Evolutionary conservation across 2,113 vertebrate genomes (phyloP).

Genomic region (Crotalus horridus): DNA sequence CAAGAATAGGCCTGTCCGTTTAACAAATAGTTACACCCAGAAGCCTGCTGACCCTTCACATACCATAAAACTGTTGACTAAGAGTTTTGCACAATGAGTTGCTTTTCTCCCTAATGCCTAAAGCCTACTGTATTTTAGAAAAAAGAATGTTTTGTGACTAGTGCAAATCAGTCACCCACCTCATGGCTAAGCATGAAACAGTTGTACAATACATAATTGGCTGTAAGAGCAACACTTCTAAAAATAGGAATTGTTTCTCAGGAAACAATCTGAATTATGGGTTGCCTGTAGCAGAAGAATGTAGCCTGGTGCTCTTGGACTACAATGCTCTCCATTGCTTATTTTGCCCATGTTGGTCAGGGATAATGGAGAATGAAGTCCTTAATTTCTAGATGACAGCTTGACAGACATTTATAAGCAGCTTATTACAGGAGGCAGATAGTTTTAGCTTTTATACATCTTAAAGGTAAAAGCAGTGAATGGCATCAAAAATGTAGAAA

Average conservation of each 20-base stretch:
- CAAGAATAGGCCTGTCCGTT: not conserved
- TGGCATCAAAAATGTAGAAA: not conserved
- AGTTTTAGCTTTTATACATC: not conserved
- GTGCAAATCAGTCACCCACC: not conserved
- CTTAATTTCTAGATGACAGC: not conserved
- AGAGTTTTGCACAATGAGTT: not conserved
- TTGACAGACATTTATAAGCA: not conserved
- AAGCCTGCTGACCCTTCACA: not conserved
- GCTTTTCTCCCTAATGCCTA: not conserved
- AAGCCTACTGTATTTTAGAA: not conserved
- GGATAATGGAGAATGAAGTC: not conserved
- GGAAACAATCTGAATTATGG: not conserved
- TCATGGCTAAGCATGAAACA: not conserved
- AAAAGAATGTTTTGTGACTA: not conserved
- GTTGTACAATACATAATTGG: not conserved
- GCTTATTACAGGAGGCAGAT: not conserved
- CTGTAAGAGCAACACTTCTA: not conserved
- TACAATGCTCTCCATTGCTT: not conserved
- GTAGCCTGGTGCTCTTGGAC: not conserved
- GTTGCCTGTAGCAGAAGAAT: not conserved
- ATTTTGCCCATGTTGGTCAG: not conserved
- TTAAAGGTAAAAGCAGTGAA: not conserved
- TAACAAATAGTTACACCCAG: not conserved
- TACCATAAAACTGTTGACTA: constrained; percentile 1
- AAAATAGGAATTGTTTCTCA: not conserved